These are phyloP conservation scores for Thamnaconus septentrionalis DNA, from an alignment of 2,113 vertebrate genomes.

Conservation along the genomic window DNA sequence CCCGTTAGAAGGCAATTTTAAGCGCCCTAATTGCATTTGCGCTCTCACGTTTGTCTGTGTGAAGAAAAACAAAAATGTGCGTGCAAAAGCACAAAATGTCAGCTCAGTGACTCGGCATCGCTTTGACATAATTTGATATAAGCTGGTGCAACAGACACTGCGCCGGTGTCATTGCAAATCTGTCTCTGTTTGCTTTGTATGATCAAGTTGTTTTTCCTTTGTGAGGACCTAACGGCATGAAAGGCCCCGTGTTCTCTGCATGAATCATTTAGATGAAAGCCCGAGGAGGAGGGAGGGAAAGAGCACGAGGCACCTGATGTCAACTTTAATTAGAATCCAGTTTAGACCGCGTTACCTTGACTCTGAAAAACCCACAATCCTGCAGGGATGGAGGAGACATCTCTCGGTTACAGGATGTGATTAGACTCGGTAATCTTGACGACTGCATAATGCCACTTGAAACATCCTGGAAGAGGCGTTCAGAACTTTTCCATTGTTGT, in stretches of 20 bases:
- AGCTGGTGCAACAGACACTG: constrained; percentile 50
- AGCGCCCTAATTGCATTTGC: constrained; percentile 53
- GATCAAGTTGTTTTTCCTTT: constrained; percentile 72
- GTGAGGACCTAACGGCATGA: constrained; percentile 64
- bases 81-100: constrained; percentile 27
- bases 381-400: constrained; percentile 62
- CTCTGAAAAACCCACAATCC: constrained; percentile 72
- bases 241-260: constrained; percentile 66
- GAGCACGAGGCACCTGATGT: constrained; percentile 71
- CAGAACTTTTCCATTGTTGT: constrained; percentile 15
- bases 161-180: constrained; percentile 63
- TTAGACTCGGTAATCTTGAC: constrained; percentile 56
- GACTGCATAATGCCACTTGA: constrained; percentile 36
- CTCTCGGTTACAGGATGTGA: constrained; percentile 62
- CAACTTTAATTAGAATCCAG: constrained; percentile 77
- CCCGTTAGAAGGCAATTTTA: constrained; percentile 49
- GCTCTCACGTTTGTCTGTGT: constrained; percentile 24
- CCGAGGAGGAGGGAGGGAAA: constrained; percentile 51
- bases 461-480: constrained; percentile 27
- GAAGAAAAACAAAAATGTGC: constrained; percentile 25
- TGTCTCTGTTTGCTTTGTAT: constrained; percentile 59
- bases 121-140: constrained; percentile 57
- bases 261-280: constrained; percentile 78
- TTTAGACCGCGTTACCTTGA: constrained; percentile 72
- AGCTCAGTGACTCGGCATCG: constrained; percentile 21